These are phyloP conservation scores for Asarcornis scutulata DNA, from an alignment of 2,113 vertebrate genomes.

Conservation along the genomic window DNA sequence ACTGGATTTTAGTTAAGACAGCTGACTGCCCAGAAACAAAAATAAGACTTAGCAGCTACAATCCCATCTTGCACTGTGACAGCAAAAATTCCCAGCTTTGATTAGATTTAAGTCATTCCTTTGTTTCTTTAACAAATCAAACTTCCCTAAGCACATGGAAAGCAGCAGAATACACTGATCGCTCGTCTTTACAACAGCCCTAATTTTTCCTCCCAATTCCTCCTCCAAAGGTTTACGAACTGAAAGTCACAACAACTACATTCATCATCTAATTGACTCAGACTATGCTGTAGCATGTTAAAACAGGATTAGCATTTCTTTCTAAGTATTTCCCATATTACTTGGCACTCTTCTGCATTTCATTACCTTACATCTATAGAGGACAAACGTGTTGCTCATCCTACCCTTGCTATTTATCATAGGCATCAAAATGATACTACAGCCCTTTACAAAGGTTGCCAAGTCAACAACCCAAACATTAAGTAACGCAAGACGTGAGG, in stretches of 20 bases:
- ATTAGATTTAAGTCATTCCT: constrained; percentile 38
- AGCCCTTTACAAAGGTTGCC: not conserved
- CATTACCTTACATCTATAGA: not conserved
- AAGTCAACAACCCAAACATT: not conserved
- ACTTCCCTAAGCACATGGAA: not conserved
- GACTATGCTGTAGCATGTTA: not conserved
- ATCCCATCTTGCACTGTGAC: constrained; percentile 10
- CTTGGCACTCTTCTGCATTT: not conserved
- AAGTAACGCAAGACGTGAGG: not conserved
- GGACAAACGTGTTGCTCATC: not conserved
- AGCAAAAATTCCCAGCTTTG: constrained; percentile 43
- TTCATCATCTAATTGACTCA: not conserved
- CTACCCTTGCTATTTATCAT: not conserved
- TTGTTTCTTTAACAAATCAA: constrained; percentile 43
- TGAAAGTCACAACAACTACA: not conserved
- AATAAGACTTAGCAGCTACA: constrained; percentile 34
- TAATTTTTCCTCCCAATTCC: not conserved
- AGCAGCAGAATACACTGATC: not conserved
- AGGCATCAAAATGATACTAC: not conserved
- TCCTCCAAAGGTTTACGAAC: not conserved
- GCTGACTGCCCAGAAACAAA: constrained; percentile 37
- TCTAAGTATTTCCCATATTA: not conserved
- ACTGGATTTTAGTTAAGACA: constrained; percentile 16
- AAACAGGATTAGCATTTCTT: not conserved
- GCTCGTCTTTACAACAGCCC: not conserved